These are phyloP conservation scores for Mystacides longicornis DNA, from an alignment of 2,888 invertebrate genomes.

Conservation along the genomic window DNA sequence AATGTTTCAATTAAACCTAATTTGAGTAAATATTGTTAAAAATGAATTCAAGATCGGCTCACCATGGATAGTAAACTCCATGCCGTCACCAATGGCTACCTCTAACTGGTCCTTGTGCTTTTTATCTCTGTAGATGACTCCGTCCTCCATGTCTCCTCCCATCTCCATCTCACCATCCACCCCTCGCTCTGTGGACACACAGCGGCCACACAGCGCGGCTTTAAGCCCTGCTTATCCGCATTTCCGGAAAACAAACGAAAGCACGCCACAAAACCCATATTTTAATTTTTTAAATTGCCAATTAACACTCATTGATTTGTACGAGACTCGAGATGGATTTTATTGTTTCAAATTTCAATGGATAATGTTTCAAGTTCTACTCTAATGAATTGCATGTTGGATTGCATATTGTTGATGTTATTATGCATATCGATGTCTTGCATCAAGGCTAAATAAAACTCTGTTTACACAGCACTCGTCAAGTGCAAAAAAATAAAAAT, in stretches of 20 bases:
- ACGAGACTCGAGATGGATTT: constrained; percentile 4
- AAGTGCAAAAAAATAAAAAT: too few relatives aligned
- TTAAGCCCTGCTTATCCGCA: constrained; percentile 42
- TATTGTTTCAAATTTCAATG: constrained; percentile 12
- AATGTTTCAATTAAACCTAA: neutral
- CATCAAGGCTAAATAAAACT: too few relatives aligned
- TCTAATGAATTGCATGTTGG: neutral
- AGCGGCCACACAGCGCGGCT: constrained; percentile 54
- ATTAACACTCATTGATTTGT: neutral
- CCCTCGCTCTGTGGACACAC: constrained; percentile 60
- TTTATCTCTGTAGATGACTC: constrained; percentile 78
- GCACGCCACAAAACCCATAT: constrained; percentile 35
- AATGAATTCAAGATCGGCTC: constrained; percentile 25
- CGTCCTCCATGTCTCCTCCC: constrained; percentile 67
- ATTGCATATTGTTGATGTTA: neutral
- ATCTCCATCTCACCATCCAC: constrained; percentile 57
- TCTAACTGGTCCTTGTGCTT: constrained; percentile 85
- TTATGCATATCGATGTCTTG: neutral
- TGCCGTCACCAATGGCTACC: constrained; percentile 86
- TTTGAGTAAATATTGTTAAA: neutral
- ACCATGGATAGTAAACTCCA: constrained; percentile 91
- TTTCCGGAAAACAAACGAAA: constrained; percentile 42
- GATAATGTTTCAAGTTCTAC: neutral
- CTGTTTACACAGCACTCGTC: too few relatives aligned
- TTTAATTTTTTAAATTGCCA: constrained; percentile 17